Evolutionary conservation across 2,797 vertebrate genomes (phyloP), one percentile per base, ranked within the genome.

Genomic region (Galagoides demidoff): DNA sequence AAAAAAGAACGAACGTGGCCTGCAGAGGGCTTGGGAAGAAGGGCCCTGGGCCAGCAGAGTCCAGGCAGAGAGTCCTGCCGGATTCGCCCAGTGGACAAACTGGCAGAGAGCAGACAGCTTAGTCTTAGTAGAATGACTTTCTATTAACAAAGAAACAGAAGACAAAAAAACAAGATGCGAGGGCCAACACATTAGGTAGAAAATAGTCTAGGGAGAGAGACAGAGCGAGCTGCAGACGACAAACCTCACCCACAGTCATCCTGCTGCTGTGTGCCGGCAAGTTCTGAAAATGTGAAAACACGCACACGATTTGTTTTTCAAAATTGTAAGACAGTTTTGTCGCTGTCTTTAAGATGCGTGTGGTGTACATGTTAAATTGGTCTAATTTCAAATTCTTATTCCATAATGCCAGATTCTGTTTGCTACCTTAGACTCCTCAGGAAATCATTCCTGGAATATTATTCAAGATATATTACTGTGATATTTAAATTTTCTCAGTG

Each of bases 391-490:
- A 64, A 61, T 66, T 10, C 25, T 95, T 90, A 55, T 16, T 95
- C 73, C 29, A 34, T 64, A 52, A 64, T 29, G 27, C 94, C 70
- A 89, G 64, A n/a, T 77, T 88, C n/a, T 89, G 64, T 93, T 97
- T 95, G 78, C 68, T 83, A 37, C n/a, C 71, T 57, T 66, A 59
- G 97, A 97, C 90, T 90, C 92, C 31, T 55, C 49, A 39, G 16
- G 88, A 71, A 79, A 13, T 14, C 59, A 96, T 95, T 84, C 94
- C 70, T 95, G 96, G 93, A 97, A 89, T 52, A 95, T 23, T 97
- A 89, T 95, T 98, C 98, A 82, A 39, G 71, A 4, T 85, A 94
- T n/a, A 34, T 55, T 34, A 34, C 27, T 22, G 23, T 23, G 7
- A n/a, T 55, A 55, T n/a, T 92, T 81, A 59, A 95, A 97, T 95